These are phyloP conservation scores for Morone saxatilis DNA, from an alignment of 2,113 vertebrate species.

Conservation along the genomic window DNA sequence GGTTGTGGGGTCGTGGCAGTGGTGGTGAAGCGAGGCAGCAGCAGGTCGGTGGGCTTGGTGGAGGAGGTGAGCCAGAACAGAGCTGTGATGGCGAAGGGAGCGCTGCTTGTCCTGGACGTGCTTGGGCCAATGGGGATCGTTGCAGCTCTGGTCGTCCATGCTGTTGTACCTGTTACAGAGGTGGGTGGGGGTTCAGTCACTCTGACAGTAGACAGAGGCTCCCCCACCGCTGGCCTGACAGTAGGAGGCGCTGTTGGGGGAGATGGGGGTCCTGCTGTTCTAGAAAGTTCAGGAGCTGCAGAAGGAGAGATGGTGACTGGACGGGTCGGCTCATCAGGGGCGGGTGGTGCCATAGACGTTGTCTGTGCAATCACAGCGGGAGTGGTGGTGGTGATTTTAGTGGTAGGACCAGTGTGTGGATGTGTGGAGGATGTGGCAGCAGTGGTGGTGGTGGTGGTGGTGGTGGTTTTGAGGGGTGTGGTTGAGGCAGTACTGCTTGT, in stretches of 20 bases:
- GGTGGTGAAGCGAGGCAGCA: slow-evolving; percentile 21
- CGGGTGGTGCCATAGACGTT: neutral
- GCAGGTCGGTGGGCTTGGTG: slow-evolving; percentile 26
- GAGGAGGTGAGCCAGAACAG: slow-evolving; percentile 57
- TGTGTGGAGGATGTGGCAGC: slow-evolving; percentile 2
- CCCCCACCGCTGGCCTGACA: slow-evolving; percentile 60
- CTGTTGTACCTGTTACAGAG: slow-evolving; percentile 23
- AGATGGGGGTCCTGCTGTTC: slow-evolving; percentile 23
- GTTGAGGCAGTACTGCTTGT: slow-evolving; percentile 30
- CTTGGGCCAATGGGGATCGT: slow-evolving; percentile 21
- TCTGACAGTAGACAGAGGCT: slow-evolving; percentile 53
- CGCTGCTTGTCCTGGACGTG: slow-evolving; percentile 59
- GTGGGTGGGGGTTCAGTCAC: slow-evolving; percentile 49
- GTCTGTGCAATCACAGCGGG: slow-evolving; percentile 18
- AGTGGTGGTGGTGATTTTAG: slow-evolving; percentile 19
- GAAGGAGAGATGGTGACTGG: slow-evolving; percentile 9
- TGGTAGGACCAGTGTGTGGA: slow-evolving; percentile 25
- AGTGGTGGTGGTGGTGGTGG: neutral
- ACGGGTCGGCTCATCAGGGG: slow-evolving; percentile 3
- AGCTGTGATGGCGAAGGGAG: slow-evolving; percentile 51
- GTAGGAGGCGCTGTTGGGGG: slow-evolving; percentile 15
- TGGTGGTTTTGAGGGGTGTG: slow-evolving; percentile 7
- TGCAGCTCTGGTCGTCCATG: slow-evolving; percentile 22
- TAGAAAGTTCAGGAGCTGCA: slow-evolving; percentile 22
- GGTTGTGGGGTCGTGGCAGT: slow-evolving; percentile 4